Base-by-base conservation (phyloP, 2,113 vertebrate genomes). In the Phrynosoma platyrhinos region DNA sequence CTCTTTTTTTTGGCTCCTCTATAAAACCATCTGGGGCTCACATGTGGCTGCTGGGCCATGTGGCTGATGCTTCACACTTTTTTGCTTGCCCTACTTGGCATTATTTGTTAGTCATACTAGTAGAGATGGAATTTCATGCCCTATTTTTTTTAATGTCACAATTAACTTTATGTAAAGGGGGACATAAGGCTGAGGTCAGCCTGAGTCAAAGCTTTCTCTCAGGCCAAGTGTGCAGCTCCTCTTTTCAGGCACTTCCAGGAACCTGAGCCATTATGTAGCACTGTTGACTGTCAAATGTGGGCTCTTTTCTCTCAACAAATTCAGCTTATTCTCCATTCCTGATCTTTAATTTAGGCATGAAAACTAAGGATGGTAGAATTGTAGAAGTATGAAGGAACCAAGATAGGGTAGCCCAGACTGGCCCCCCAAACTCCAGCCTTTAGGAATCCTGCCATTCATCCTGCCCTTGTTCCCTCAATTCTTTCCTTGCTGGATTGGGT, bases 61-160 rank as follows among this genome's bases (percentile, higher is more conserved):
- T 83, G 82, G 91, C 85, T 89, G 86, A 85, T 86, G 42, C 53
- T 79, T 88, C 74, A 82, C 86, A 87, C 82, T 62, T 94, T 83
- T 84, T 93, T 86, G 83, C 89, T 93, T 88, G 91, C 90, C 91
- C 92, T 86, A 90, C 62, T 87, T 92, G 92, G 84, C 92, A 81
- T 95, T 93, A 90, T 93, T 94, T 95, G 77, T 87, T 89, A 92
- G 68, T 93, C 79, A 86, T 90, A 88, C 88, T 93, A 84, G 77
- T 90, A 83, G 64, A 66, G 55, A 83, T 83, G 87, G 58, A 62
- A 12, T 40, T 82, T 80, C 53, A 53, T 85, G 79, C 68, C 84
- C 75, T 10, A 0, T 71, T 90, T 90, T 75, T 87, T 69, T 47
- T 18, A 66, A 84, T 27, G 2, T 21, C 2, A 82, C 79, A 85